Conservation (phyloP, 2,888 invertebrate genomes). For the Andrena praecox region DNA sequence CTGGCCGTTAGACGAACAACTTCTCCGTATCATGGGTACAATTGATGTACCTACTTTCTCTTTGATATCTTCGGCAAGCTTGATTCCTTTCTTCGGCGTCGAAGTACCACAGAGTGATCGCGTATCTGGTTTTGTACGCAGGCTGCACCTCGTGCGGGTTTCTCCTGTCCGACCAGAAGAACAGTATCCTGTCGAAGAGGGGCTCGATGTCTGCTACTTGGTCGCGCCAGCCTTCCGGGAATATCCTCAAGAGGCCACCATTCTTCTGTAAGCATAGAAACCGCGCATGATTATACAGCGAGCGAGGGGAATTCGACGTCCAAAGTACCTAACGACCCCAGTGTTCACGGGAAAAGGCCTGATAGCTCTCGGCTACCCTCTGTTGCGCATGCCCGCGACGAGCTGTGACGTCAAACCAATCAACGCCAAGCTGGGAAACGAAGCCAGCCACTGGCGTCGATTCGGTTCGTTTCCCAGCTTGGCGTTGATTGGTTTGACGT, state of each 20-base stretch:
- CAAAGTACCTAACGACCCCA: not conserved
- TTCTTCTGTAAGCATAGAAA: constrained; percentile 81
- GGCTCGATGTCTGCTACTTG: constrained; percentile 96
- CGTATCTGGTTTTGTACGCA: constrained; percentile 94
- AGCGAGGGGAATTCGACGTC: not conserved
- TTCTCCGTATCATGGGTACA: not conserved
- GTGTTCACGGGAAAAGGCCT: too few relatives aligned
- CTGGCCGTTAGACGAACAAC: not conserved
- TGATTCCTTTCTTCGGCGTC: constrained; percentile 93
- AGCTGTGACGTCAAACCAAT: too few relatives aligned
- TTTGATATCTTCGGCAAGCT: constrained; percentile 88
- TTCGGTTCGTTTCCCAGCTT: too few relatives aligned
- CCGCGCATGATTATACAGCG: not conserved
- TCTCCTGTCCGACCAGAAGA: constrained; percentile 98
- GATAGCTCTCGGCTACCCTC: too few relatives aligned
- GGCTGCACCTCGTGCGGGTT: constrained; percentile 99
- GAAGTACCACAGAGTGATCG: constrained; percentile 97
- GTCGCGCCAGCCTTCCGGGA: constrained; percentile 93
- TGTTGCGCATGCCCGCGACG: too few relatives aligned
- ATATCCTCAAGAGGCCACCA: constrained; percentile 96
- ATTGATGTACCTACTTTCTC: constrained; percentile 84
- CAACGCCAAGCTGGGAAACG: too few relatives aligned
- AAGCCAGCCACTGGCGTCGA: too few relatives aligned
- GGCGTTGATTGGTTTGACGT: too few relatives aligned
- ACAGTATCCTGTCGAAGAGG: constrained; percentile 95